These are phyloP conservation scores for Vanessa cardui DNA, from an alignment of 2,888 invertebrate species.

Conservation along the genomic window DNA sequence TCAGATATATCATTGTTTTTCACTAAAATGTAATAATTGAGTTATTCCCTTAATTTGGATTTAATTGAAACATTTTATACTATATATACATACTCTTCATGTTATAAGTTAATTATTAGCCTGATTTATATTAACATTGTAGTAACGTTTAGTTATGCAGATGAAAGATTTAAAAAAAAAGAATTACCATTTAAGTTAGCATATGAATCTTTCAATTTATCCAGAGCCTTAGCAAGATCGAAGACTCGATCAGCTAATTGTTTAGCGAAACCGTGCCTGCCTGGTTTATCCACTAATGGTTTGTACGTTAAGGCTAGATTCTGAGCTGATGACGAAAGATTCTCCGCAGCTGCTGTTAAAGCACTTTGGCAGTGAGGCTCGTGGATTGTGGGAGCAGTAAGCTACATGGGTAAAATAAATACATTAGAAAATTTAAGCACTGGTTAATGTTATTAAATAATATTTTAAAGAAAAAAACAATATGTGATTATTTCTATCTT, in stretches of 20 bases:
- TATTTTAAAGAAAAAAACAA: no score
- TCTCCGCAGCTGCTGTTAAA: constrained; percentile 56
- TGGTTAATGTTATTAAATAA: no score
- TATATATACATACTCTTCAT: no score
- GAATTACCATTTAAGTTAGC: constrained; percentile 36
- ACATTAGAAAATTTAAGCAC: not conserved
- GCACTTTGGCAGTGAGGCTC: constrained; percentile 72
- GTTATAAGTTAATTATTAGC: no score
- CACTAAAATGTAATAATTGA: not conserved
- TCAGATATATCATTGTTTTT: constrained; percentile 15
- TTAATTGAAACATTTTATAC: no score
- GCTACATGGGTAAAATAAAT: constrained; percentile 43
- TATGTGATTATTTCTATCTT: no score
- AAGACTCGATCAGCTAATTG: constrained; percentile 46
- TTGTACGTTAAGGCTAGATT: constrained; percentile 50
- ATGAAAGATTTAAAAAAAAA: not conserved
- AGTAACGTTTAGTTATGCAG: not conserved
- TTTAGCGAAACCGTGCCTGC: constrained; percentile 42
- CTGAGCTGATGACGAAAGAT: constrained; percentile 52
- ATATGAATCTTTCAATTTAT: constrained; percentile 55
- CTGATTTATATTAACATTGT: not conserved
- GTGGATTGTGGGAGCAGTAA: constrained; percentile 61
- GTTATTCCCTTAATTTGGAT: no score
- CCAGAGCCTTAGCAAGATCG: constrained; percentile 59
- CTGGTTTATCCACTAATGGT: constrained; percentile 53